Percentiles rank a stretch among this genome's conserved stretches.
phyloP scores from a whole-genome alignment of 2,113 vertebrate species.

The Donacobius atricapilla region DNA sequence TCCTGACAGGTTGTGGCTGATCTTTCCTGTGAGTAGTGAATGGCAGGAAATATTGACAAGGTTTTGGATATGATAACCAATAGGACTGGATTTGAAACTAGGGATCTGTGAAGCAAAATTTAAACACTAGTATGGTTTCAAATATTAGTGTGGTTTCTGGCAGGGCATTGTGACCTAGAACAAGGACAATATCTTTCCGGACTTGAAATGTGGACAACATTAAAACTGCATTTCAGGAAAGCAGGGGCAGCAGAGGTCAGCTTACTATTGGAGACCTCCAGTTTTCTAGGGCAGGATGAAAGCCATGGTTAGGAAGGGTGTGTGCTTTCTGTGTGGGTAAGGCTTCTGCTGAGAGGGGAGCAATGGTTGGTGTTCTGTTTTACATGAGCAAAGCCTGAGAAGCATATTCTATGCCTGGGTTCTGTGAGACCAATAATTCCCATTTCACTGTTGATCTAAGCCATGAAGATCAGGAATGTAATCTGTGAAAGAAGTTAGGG shows the following conservation, averaged over 20 bases:
- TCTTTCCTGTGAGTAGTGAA: not conserved
- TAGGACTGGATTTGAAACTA: not conserved
- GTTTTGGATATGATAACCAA: not conserved
- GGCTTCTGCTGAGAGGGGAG: not conserved
- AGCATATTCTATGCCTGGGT: not conserved
- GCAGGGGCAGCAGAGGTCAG: not conserved
- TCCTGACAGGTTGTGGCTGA: not conserved
- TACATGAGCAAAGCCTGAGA: not conserved
- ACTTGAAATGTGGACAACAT: not conserved
- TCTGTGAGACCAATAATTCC: not conserved
- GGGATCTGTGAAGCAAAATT: not conserved
- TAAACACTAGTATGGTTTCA: not conserved
- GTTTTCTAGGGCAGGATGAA: not conserved
- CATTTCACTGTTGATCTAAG: not conserved
- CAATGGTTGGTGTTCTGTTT: not conserved
- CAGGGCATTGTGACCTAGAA: not conserved
- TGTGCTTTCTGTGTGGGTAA: fast-evolving
- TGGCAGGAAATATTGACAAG: not conserved
- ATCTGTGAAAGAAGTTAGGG: not conserved
- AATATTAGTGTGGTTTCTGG: not conserved
- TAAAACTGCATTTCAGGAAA: not conserved
- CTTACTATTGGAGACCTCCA: not conserved
- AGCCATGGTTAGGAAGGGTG: not conserved
- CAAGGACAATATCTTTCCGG: not conserved
- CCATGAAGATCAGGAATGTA: not conserved